Percentiles rank a stretch among this genome's conserved stretches.
Conservation (phyloP, 2,113 vertebrate species). For the Equus przewalskii region DNA sequence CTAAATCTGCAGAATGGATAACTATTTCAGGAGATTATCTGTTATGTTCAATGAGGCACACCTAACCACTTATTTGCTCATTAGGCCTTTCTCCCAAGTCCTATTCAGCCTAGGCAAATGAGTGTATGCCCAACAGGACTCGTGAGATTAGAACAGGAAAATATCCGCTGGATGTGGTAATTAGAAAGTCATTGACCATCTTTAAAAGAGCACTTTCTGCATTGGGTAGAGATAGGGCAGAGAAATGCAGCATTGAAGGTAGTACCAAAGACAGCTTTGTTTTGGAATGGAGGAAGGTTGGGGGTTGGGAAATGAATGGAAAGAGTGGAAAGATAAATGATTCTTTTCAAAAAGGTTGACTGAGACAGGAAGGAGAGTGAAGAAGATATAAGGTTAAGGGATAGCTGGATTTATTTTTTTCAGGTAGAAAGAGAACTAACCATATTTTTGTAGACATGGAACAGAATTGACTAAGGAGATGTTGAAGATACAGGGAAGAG, state of each 20-base stretch:
- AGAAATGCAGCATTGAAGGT: not conserved
- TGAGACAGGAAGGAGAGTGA: not conserved
- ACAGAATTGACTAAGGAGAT: not conserved
- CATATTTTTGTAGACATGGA: not conserved
- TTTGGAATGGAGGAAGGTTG: not conserved
- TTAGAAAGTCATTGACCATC: not conserved
- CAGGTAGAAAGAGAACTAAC: not conserved
- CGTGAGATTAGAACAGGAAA: not conserved
- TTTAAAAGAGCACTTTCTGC: not conserved
- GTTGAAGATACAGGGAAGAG: not conserved
- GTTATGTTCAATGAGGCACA: not conserved
- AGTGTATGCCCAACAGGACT: not conserved
- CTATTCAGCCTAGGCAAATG: not conserved
- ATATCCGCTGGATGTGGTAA: not conserved
- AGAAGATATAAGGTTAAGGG: not conserved
- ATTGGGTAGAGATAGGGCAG: not conserved
- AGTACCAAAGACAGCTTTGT: not conserved
- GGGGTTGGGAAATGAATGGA: not conserved
- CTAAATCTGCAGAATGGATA: not conserved
- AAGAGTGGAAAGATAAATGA: not conserved
- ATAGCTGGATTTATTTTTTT: not conserved
- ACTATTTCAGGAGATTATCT: not conserved
- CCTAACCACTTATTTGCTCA: not conserved
- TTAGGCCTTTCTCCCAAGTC: not conserved
- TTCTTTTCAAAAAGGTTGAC: slow-evolving; percentile 5